A percentile compares a stretch with the other conserved stretches of the same genome.
Evolutionary conservation across 2,888 invertebrate genomes (phyloP).

Genomic region (Tetanocera ferruginea): DNA sequence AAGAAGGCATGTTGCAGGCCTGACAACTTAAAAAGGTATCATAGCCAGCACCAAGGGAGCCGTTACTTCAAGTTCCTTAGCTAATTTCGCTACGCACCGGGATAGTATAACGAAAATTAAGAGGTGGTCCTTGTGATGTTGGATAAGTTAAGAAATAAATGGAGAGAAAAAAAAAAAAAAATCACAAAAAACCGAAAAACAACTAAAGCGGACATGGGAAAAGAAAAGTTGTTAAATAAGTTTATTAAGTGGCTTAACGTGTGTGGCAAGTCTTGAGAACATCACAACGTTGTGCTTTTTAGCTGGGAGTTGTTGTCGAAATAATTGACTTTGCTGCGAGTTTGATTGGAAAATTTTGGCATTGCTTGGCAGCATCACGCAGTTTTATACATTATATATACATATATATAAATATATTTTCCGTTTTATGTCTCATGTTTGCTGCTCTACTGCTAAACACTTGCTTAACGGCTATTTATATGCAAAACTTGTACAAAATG

Average conservation of each 20-base stretch:
- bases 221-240: conserved; percentile 29
- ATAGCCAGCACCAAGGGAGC: conserved; percentile 34
- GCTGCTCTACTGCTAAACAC: conserved; percentile 3
- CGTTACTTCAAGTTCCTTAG: conserved; percentile 43
- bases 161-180: neutral
- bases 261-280: neutral
- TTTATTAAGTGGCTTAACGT: conserved; percentile 39
- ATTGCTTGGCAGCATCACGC: neutral
- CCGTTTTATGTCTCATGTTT: neutral
- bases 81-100: conserved; percentile 42
- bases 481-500: conserved; percentile 10
- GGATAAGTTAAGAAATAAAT: neutral
- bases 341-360: conserved; percentile 14
- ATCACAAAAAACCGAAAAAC: neutral
- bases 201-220: neutral
- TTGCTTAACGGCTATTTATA: conserved; percentile 5
- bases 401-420: neutral
- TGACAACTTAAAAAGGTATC: conserved; percentile 28
- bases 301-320: neutral
- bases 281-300: neutral
- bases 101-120: conserved; percentile 7
- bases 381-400: neutral
- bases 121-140: neutral
- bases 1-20: neutral
- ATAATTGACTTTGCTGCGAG: conserved; percentile 25